Percentiles rank a stretch among this genome's conserved stretches.
Conservation (phyloP, 2,113 vertebrate species). For the Ia io region DNA sequence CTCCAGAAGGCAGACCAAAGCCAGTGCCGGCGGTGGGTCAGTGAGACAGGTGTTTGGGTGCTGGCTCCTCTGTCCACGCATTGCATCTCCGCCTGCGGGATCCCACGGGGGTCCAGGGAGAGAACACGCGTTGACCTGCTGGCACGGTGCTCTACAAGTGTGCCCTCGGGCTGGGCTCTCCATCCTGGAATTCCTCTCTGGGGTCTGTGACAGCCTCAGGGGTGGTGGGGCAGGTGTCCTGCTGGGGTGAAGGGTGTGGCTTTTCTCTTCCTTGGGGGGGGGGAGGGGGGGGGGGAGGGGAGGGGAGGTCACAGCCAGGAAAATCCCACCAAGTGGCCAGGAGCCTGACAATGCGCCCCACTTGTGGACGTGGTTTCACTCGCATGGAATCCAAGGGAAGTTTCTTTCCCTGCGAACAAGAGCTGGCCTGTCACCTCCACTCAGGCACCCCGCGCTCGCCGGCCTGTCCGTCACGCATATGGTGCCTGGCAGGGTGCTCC, state of each 20-base stretch:
- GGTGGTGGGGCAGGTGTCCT: background rate
- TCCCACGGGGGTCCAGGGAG: accelerated
- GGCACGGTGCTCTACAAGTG: accelerated
- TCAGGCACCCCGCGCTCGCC: conserved; percentile 12
- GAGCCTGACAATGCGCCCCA: background rate
- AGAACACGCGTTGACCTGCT: accelerated
- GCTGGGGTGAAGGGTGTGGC: background rate
- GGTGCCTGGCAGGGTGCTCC: conserved; percentile 69
- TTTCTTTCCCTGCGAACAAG: background rate
- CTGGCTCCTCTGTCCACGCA: accelerated
- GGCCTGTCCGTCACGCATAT: conserved; percentile 66
- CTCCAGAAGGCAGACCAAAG: background rate
- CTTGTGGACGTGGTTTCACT: background rate
- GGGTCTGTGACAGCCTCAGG: background rate
- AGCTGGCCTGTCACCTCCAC: conserved; percentile 61
- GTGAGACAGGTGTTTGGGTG: too few relatives aligned
- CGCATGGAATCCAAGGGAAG: conserved; percentile 27
- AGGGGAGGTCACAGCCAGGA: background rate
- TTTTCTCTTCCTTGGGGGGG: background rate
- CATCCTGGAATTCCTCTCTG: background rate
- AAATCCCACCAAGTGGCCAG: background rate
- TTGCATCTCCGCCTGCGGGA: accelerated
- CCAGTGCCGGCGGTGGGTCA: accelerated
- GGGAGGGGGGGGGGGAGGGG: too few relatives aligned
- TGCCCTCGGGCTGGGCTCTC: too few relatives aligned